Percentiles rank a stretch among this genome's conserved stretches.
These are phyloP conservation scores for Lepilemur ruficaudatus DNA, from an alignment of 2,797 vertebrate species.

Conservation along the genomic window DNA sequence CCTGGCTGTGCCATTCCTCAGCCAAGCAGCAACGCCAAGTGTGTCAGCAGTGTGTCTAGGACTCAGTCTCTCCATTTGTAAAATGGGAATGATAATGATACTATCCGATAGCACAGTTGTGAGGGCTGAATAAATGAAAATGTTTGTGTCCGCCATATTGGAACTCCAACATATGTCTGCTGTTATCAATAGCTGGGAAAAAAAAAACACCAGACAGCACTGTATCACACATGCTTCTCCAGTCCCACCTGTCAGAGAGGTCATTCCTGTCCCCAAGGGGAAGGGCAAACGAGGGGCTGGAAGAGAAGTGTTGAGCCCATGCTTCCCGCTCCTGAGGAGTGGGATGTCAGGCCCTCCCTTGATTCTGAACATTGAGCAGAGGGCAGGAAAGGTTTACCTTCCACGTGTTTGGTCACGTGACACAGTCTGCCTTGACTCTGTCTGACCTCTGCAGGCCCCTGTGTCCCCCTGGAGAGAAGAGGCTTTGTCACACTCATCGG, in stretches of 20 bases:
- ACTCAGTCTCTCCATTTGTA: background rate
- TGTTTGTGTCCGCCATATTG: background rate
- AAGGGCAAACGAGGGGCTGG: background rate
- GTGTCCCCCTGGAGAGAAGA: background rate
- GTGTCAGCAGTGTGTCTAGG: background rate
- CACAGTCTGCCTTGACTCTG: background rate
- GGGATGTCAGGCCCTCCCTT: background rate
- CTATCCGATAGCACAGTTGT: background rate
- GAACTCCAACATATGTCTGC: background rate
- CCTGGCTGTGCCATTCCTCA: background rate
- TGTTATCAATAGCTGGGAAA: background rate
- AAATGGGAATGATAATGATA: background rate
- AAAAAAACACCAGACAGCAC: background rate
- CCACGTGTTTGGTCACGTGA: background rate
- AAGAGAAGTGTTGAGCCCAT: background rate
- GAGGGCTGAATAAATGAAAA: background rate
- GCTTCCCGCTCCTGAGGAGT: background rate
- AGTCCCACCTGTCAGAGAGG: background rate
- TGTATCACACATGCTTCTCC: accelerated
- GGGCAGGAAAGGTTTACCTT: background rate
- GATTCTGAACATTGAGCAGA: background rate
- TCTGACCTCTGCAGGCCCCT: background rate
- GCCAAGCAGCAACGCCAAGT: background rate
- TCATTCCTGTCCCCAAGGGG: background rate
- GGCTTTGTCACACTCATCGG: background rate